Conservation (phyloP, 2,797 vertebrate species). For the Gymnoscopelus microlampas region DNA sequence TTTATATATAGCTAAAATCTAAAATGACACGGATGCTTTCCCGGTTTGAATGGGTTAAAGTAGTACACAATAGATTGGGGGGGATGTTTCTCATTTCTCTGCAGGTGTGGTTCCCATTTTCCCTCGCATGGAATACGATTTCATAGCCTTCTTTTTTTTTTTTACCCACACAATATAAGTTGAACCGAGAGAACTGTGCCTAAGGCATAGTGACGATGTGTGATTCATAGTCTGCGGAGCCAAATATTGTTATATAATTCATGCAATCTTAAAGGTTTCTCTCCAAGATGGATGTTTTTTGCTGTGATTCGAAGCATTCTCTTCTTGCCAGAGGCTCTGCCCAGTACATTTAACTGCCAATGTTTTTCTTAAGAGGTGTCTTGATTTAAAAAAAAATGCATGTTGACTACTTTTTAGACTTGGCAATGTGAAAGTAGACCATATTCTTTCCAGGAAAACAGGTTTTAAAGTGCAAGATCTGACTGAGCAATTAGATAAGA, state of each 20-base stretch:
- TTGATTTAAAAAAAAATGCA: no score
- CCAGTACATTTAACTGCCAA: no score
- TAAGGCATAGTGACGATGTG: constrained; percentile 39
- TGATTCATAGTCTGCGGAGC: constrained; percentile 31
- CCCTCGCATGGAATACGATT: constrained; percentile 45
- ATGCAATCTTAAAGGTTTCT: constrained; percentile 32
- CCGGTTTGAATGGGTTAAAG: background rate
- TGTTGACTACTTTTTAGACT: no score
- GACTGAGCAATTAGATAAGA: constrained; percentile 52
- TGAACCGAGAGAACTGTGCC: constrained; percentile 40
- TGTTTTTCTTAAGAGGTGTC: no score
- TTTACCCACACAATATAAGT: constrained; percentile 56
- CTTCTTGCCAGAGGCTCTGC: constrained; percentile 33
- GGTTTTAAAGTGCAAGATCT: constrained; percentile 14
- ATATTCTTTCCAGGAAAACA: no score
- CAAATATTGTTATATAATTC: constrained; percentile 56
- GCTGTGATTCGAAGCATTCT: constrained; percentile 14
- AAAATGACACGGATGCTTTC: no score
- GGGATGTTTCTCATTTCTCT: constrained; percentile 46
- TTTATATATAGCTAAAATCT: no score
- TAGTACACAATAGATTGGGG: background rate
- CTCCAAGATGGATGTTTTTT: constrained; percentile 25
- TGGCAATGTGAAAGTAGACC: no score
- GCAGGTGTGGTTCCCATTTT: constrained; percentile 55
- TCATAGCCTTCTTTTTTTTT: constrained; percentile 33